Base-by-base conservation (phyloP, 2,113 vertebrate species). In the Oreocharis arfaki region DNA sequence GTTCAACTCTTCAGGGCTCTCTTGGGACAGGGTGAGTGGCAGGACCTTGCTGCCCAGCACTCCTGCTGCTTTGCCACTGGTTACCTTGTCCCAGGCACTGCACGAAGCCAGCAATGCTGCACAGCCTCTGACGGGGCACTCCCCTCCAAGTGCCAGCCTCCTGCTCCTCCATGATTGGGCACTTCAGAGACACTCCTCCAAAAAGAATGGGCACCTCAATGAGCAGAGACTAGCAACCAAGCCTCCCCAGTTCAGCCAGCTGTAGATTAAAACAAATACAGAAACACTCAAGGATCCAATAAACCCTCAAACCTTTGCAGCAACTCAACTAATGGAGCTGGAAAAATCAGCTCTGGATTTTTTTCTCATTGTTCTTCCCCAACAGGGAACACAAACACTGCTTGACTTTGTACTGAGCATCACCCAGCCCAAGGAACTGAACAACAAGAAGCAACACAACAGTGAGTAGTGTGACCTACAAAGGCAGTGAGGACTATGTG, bases 51-150 rank as follows among this genome's bases (percentile, higher is more conserved):
- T 47, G 42, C 26, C 52, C 46, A 57, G 28, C 5, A 4, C 52
- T 41, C 27, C 17, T 50, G 57, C 30, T 47, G 22, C 33, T 71
- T 79, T 55, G 19, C 24, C 19, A 19, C 32, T 2, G 1, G 22
- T 28, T 63, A 55, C 26, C 24, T 27, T 1, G 7, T 33, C 18
- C 23, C 52, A 75, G 24, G 30, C 52, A 50, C 24, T 1, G 2
- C 1, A 1, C 6, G 53, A 60, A 71, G 63, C 39, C 47, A 33
- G 61, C 30, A 33, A 11, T 17, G 33, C 50, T 56, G 71, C 1
- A 1, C 28, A 46, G 42, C 12, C 33, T 27, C 8, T 1, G 5
- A n/a, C 5, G 2, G 26, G 46, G 11, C 0, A 3, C 35, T 53
- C 10, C 13, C 8, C 32, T 41, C 16, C 0, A 1, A 75, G 26